Evolutionary conservation across 35 echinoderm and acorn worm species (phyloP).

Genomic region (Apostichopus californicus): DNA sequence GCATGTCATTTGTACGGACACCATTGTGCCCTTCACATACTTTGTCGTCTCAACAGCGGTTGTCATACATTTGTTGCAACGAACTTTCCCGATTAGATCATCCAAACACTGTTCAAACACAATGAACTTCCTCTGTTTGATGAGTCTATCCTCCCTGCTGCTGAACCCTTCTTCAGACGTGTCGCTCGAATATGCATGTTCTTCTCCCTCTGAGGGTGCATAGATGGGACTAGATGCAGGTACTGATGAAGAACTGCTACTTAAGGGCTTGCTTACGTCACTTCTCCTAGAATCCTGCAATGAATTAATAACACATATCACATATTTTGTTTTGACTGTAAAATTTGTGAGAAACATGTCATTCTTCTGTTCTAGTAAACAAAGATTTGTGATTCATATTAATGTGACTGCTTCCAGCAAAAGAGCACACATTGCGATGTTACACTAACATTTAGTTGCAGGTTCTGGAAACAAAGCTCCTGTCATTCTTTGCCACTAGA

Average conservation of each 20-base stretch:
- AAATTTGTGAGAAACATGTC: too few relatives aligned
- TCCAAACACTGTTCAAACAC: constrained; percentile 39
- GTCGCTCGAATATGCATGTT: not conserved
- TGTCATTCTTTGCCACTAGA: too few relatives aligned
- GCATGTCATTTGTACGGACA: not conserved
- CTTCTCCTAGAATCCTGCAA: not conserved
- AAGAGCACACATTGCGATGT: too few relatives aligned
- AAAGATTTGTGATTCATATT: too few relatives aligned
- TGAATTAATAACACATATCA: not conserved
- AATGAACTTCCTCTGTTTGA: constrained; percentile 1
- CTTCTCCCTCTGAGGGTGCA: not conserved
- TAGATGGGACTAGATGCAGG: not conserved
- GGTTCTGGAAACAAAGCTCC: too few relatives aligned
- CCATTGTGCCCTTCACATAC: not conserved
- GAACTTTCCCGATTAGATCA: not conserved
- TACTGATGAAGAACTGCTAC: not conserved
- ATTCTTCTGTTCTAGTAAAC: too few relatives aligned
- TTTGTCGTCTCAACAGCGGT: not conserved
- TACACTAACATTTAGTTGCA: too few relatives aligned
- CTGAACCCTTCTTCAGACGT: not conserved
- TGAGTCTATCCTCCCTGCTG: not conserved
- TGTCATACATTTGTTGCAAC: too few relatives aligned
- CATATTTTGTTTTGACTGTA: too few relatives aligned
- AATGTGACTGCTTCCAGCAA: too few relatives aligned
- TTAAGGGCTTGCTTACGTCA: not conserved